Evolutionary conservation across 2,888 invertebrate species (phyloP), one percentile per base, ranked within the genome.

Genomic region (Deroplatys truncata): DNA sequence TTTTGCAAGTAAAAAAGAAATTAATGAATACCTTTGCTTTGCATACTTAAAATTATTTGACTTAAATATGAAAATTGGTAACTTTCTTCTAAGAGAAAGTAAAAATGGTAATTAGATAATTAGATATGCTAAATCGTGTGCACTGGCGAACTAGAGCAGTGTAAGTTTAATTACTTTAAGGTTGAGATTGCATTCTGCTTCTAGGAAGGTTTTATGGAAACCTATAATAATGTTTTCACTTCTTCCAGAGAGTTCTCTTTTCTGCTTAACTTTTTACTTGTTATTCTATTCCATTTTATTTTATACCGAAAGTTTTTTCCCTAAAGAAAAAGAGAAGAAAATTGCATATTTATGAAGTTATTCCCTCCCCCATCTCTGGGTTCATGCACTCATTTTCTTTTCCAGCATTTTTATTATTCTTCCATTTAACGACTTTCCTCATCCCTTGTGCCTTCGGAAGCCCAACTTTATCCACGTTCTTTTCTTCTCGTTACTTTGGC

Each of bases 321-420:
- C 82, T 82, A 86, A 43, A 82, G 84, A 85, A 89, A 90, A 89
- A 90, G 84, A 84, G 89, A 88, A 88, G 88, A 89, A 89, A 91
- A 91, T 89, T 91, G 90, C 91, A 91, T 91, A 91, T 91, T 91
- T 91, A 91, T 91, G 91, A 91, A 91, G 91, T 91, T 91, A 91
- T 90, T 88, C 90, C 90, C 90, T 88, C 89, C 89, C 89, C 72
- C 88, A 87, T 82, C 35, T 82, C 82, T 15, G 84, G 89, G 87
- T 87, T 88, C 91, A 89, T 90, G 91, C 86, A 89, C 89, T 90
- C 89, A 89, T 91, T 91, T 91, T 89, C 91, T 72, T 89, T 82
- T 89, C 87, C 43, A 28, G 31, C 90, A 87, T 85, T 90, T 91
- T 91, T 91, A 91, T 91, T 90, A 91, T 91, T 91, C 89, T 89